phyloP scores from a whole-genome alignment of 2,797 vertebrate genomes.

The Danio jaintianensis region DNA sequence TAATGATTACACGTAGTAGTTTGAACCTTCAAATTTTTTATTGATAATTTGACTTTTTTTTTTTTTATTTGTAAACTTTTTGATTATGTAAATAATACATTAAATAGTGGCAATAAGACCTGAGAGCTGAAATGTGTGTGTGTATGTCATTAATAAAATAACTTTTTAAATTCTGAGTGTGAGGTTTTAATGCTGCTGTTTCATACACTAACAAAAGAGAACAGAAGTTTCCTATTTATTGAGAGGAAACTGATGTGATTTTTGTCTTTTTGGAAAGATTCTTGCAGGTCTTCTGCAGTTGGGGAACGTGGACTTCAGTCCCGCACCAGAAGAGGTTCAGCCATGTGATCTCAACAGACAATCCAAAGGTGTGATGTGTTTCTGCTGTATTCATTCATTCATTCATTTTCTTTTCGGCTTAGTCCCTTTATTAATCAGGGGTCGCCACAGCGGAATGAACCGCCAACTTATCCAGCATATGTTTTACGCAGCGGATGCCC shows the following conservation, averaged over 20 bases:
- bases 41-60: too few species aligned
- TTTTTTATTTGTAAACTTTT: too few species aligned
- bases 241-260: not conserved
- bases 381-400: too few species aligned
- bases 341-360: slow-evolving; percentile 80
- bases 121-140: too few species aligned
- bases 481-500: too few species aligned
- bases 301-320: slow-evolving; percentile 86
- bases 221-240: not conserved
- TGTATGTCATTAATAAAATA: too few species aligned
- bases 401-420: too few species aligned
- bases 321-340: slow-evolving; percentile 83
- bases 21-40: too few species aligned
- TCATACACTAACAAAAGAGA: not conserved
- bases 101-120: not conserved
- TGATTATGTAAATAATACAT: not conserved
- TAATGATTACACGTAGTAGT: not conserved
- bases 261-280: slow-evolving; percentile 73
- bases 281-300: slow-evolving; percentile 91
- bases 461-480: too few species aligned
- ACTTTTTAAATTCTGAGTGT: not conserved
- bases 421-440: too few species aligned
- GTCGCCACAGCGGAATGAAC: too few species aligned
- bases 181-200: not conserved
- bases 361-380: slow-evolving; percentile 78